Percentiles rank a stretch among this genome's conserved stretches.
These are phyloP conservation scores for Tetramorium bicarinatum DNA, from an alignment of 2,888 invertebrate genomes.

Conservation along the genomic window DNA sequence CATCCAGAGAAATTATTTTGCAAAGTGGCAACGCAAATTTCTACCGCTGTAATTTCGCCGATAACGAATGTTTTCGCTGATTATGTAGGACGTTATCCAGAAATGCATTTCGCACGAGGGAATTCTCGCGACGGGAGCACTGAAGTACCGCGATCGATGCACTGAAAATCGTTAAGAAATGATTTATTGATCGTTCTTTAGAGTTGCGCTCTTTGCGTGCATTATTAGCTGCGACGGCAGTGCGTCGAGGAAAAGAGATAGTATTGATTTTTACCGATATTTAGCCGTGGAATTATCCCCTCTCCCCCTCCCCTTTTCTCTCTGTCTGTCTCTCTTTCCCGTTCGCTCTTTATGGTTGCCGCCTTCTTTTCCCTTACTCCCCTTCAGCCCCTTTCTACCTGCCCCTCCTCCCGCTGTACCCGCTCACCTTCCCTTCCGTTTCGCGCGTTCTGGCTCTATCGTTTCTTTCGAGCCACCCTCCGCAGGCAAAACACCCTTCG, in stretches of 20 bases:
- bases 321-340: conserved; percentile 62
- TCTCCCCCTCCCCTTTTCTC: conserved; percentile 75
- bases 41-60: conserved; percentile 7
- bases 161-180: conserved; percentile 47
- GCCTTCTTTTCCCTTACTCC: conserved; percentile 64
- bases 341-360: conserved; percentile 63
- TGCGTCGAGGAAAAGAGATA: conserved; percentile 81
- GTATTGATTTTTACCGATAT: conserved; percentile 86
- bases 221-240: conserved; percentile 79
- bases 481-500: conserved; percentile 67
- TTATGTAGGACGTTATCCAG: conserved; percentile 43
- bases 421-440: conserved; percentile 44
- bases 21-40: conserved; percentile 17
- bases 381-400: conserved; percentile 62
- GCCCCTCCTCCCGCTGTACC: conserved; percentile 74
- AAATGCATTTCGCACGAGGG: conserved; percentile 38
- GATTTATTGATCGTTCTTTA: conserved; percentile 43
- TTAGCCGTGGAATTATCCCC: conserved; percentile 85
- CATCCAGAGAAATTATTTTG: conserved; percentile 4
- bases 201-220: conserved; percentile 69
- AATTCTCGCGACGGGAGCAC: conserved; percentile 32
- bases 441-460: conserved; percentile 52
- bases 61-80: conserved; percentile 42
- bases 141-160: conserved; percentile 26
- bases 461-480: conserved; percentile 68